Evolutionary conservation across 2,797 vertebrate species (phyloP), one percentile per base, ranked within the genome.

Genomic region (Psittacula derbiana): DNA sequence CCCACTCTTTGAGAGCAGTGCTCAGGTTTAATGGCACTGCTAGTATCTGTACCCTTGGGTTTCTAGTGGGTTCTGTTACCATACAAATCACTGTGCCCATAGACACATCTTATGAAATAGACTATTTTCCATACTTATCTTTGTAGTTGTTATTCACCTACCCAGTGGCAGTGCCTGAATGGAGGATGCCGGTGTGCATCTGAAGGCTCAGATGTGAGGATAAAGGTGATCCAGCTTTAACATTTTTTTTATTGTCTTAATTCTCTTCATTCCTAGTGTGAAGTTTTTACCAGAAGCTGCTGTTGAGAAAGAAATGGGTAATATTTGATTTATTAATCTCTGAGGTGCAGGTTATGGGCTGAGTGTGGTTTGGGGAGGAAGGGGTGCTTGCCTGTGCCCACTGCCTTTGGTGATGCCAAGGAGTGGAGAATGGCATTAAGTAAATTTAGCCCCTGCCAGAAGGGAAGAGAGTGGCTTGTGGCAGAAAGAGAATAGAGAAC

Each of bases 1-100:
- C 52, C 20, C 0, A 0, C 2, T 12, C 52, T 85, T 30, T 15
- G 43, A 31, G 52, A 67, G 17, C 16, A 41, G 16, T 2, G 3
- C 33, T 57, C 44, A 13, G 17, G 10, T 49, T 61, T 75, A 53
- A 38, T 83, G 49, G 16, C 43, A 23, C 24, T 0, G 0, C 30
- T 85, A 64, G 27, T 43, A 2, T 72, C 36, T 50, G 49, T 73
- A 46, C 25, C 13, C 10, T n/a, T 49, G 36, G 24, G 18, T 58
- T 44, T 49, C 52, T 64, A 21, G 7, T 41, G 33, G 21, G 30
- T 8, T 31, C 66, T 81, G 31, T 78, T 62, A 9, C 36, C 47
- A 2, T 10, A 40, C 13, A 38, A 46, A 86, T 69, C 62, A 31
- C 49, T 74, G 55, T 20, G 19, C 31, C 49, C 16, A 4, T 36